Evolutionary conservation across 2,797 vertebrate species (phyloP).

Genomic region (Amazona ochrocephala): DNA sequence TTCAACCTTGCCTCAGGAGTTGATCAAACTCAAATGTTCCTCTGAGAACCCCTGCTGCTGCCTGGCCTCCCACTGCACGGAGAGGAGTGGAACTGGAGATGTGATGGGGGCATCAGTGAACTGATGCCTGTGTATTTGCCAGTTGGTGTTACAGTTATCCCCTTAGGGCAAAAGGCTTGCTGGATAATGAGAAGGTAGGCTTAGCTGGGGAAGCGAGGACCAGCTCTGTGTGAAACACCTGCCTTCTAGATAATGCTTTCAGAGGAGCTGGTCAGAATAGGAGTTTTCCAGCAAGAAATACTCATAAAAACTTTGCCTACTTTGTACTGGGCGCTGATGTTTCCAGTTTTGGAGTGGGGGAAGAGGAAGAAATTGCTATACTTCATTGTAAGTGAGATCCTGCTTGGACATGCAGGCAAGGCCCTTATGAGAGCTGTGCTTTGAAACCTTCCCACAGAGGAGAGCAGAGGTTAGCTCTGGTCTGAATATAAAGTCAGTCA

Average conservation of each 20-base stretch:
- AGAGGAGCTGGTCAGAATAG: background rate
- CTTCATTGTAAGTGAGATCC: background rate
- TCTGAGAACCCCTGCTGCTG: background rate
- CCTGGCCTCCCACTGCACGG: background rate
- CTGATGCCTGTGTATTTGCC: background rate
- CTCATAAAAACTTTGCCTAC: background rate
- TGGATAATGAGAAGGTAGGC: background rate
- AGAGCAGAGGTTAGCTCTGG: background rate
- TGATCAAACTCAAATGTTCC: background rate
- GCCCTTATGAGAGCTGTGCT: background rate
- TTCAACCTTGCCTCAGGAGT: background rate
- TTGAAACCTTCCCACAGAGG: background rate
- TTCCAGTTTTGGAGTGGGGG: background rate
- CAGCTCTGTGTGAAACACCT: background rate
- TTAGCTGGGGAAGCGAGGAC: background rate
- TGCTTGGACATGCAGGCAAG: background rate
- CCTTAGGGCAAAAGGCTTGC: background rate
- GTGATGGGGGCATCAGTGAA: background rate
- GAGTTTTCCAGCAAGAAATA: background rate
- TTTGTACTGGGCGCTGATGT: background rate
- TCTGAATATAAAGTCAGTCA: background rate
- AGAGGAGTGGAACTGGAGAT: background rate
- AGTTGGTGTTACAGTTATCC: background rate
- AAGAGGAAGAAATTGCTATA: background rate
- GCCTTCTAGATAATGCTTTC: background rate